Base-by-base conservation (phyloP, 2,113 vertebrate species). In the Cygnus buccinator region DNA sequence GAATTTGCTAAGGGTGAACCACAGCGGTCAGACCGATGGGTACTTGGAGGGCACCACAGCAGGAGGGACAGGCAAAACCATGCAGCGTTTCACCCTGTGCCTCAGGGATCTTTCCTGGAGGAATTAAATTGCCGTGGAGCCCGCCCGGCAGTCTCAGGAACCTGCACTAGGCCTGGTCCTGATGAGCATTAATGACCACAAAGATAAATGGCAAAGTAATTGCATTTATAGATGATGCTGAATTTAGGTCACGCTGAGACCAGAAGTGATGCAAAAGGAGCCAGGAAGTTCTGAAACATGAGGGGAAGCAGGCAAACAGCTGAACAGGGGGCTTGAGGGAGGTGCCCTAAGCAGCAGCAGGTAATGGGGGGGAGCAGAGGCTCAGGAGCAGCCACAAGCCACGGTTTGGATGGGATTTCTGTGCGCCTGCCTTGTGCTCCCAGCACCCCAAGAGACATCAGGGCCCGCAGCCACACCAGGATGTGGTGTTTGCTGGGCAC, bases 161-260 rank as follows among this genome's bases (percentile, higher is more conserved):
- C 68, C 11, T 23, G 61, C 16, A 4, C 72, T 29, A 20, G 44
- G 48, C 39, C 89, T 48, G 25, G 25, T 88, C 80, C 67, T 76
- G 3, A 44, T 28, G 59, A 90, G 61, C 41, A 5, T 72, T 67
- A 94, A 79, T 0, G 7, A 93, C 59, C 1, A 7, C 63, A 72
- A 72, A 93, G 88, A 95, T 91, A 92, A 96, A 94, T 54, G 39
- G 78, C 74, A 72, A 77, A 78, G 66, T 84, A 78, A 90, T 87
- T 90, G 85, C 84, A 68, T 94, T 93, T 93, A 75, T 70, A 77
- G 71, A 80, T 65, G 81, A 92, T 65, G 82, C 79, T 88, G 93
- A 83, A 84, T 94, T 94, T 77, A 95, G 89, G 95, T 90, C 78
- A 59, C 0, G 0, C 80, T 89, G 77, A 0, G 13, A 94, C 54